Evolutionary conservation across 2,113 vertebrate genomes (phyloP).

Genomic region (Oreochromis spilurus): DNA sequence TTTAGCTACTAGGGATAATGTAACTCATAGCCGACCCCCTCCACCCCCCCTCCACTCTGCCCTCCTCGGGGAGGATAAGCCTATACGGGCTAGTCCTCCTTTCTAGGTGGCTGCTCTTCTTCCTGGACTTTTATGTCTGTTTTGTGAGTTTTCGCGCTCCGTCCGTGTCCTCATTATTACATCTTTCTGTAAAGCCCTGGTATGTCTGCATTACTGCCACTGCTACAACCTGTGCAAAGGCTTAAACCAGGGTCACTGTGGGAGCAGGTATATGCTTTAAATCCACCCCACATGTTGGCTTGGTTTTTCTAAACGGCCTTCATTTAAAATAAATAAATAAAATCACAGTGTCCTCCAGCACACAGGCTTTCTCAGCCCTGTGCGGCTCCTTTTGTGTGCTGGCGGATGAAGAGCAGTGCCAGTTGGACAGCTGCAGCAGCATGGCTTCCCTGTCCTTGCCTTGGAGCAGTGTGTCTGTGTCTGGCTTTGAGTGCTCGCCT

Average conservation of each 20-base stretch:
- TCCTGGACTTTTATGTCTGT: neutral
- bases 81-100: neutral
- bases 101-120: neutral
- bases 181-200: neutral
- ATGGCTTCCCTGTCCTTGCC: constrained; percentile 29
- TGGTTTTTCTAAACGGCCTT: neutral
- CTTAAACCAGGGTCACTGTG: neutral
- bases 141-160: neutral
- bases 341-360: neutral
- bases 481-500: neutral
- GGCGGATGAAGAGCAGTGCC: constrained; percentile 30
- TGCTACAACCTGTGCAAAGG: neutral
- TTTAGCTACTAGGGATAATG: neutral
- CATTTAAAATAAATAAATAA: rapidly evolving
- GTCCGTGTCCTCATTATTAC: neutral
- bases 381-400: constrained; percentile 61
- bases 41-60: neutral
- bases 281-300: neutral
- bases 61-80: rapidly evolving
- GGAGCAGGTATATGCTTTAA: neutral
- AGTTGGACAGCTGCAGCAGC: constrained; percentile 57
- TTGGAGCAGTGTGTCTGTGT: neutral
- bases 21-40: neutral
- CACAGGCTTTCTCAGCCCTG: neutral
- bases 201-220: neutral